Conservation (phyloP, 2,888 invertebrate species). For the Drosophila mimica region DNA sequence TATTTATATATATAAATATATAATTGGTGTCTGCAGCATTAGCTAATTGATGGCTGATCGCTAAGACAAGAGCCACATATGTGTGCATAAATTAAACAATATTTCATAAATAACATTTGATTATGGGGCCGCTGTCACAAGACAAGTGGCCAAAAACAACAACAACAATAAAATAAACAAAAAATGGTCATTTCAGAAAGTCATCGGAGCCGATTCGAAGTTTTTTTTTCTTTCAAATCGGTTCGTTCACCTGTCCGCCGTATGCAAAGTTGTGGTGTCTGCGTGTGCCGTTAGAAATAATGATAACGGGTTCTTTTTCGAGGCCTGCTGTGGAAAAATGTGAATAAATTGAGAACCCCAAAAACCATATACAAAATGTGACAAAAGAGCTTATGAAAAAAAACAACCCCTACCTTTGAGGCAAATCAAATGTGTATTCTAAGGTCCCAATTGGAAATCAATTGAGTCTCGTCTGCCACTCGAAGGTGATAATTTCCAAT, state of each 20-base stretch:
- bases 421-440: slow-evolving; percentile 18
- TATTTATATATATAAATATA: background rate
- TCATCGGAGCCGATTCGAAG: slow-evolving; percentile 47
- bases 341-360: slow-evolving; percentile 51
- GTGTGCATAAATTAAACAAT: slow-evolving; percentile 68
- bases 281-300: slow-evolving; percentile 63
- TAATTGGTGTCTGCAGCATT: slow-evolving; percentile 58
- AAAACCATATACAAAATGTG: slow-evolving; percentile 47
- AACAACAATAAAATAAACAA: slow-evolving; percentile 24
- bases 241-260: slow-evolving; percentile 68
- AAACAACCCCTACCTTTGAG: slow-evolving; percentile 35
- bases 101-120: slow-evolving; percentile 68
- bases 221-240: slow-evolving; percentile 4
- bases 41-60: slow-evolving; percentile 60
- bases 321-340: slow-evolving; percentile 46
- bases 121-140: slow-evolving; percentile 47
- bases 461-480: slow-evolving; percentile 55
- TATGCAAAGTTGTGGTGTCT: slow-evolving; percentile 52
- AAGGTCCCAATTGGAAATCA: slow-evolving; percentile 44
- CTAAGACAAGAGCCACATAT: background rate
- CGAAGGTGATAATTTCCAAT: slow-evolving; percentile 43
- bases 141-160: slow-evolving; percentile 45
- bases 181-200: slow-evolving; percentile 68
- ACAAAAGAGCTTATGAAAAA: slow-evolving; percentile 50
- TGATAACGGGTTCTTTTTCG: slow-evolving; percentile 61